phyloP scores from a whole-genome alignment of 2,797 vertebrate species.

The Rhynchonycteris naso region DNA sequence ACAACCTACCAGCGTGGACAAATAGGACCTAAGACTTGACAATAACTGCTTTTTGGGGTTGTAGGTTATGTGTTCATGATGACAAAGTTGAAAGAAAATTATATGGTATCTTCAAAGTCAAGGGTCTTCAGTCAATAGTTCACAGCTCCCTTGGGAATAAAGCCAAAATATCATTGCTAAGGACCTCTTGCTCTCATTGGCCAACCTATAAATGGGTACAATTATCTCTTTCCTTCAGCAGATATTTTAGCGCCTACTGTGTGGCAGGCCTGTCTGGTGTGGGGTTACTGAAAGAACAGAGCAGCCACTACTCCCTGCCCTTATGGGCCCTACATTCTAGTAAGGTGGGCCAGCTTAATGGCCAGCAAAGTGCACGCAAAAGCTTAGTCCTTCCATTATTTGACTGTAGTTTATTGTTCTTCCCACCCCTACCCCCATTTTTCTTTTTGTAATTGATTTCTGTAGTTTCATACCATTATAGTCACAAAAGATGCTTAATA shows the following conservation, averaged over 20 bases:
- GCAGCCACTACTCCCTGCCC: neutral
- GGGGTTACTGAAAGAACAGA: neutral
- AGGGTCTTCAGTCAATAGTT: neutral
- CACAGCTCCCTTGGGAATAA: neutral
- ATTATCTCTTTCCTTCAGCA: neutral
- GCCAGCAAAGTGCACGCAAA: rapidly evolving
- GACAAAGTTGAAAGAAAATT: neutral
- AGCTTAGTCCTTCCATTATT: neutral
- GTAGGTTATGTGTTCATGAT: neutral
- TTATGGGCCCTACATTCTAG: neutral
- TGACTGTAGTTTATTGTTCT: neutral
- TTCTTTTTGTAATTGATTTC: neutral
- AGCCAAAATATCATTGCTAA: neutral
- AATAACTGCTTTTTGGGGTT: neutral
- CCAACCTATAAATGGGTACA: neutral
- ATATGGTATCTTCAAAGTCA: neutral
- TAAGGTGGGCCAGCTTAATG: neutral
- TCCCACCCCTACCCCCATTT: neutral
- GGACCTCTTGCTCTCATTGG: neutral
- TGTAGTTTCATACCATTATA: neutral
- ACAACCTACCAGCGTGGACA: neutral
- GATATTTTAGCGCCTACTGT: neutral
- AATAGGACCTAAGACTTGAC: neutral
- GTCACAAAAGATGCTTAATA: neutral
- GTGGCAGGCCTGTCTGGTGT: neutral